Percentiles rank a stretch among this genome's conserved stretches.
phyloP scores from a whole-genome alignment of 2,888 invertebrate species.

The Psococerastis gibbosa region DNA sequence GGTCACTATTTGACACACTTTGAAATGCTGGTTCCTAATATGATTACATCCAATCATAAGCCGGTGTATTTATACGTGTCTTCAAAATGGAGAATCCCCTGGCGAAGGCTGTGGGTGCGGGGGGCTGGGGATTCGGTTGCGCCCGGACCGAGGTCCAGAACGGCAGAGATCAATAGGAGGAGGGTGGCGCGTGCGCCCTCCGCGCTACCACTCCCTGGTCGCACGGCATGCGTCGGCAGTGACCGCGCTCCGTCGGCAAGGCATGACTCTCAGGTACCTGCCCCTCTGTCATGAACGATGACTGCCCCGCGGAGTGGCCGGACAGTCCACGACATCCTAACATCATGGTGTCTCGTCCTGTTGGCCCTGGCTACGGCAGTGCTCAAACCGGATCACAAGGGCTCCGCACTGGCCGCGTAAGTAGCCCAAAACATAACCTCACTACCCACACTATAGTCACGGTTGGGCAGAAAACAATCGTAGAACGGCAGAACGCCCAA shows the following conservation, averaged over 20 bases:
- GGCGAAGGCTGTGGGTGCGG: background rate
- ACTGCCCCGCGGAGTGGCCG: slow-evolving; percentile 4
- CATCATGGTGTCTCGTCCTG: slow-evolving; percentile 8
- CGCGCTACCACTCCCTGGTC: slow-evolving; percentile 7
- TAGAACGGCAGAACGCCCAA: too few relatives aligned
- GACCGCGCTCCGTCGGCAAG: background rate
- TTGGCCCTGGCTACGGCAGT: slow-evolving; percentile 7
- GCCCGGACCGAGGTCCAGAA: background rate
- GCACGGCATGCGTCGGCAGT: slow-evolving; percentile 6
- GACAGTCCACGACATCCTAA: slow-evolving; percentile 2
- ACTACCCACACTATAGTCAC: too few relatives aligned
- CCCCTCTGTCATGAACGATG: background rate
- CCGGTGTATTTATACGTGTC: slow-evolving; percentile 6
- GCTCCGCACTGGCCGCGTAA: slow-evolving; percentile 9
- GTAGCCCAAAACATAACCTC: too few relatives aligned
- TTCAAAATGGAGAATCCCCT: slow-evolving; percentile 1
- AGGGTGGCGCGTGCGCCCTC: slow-evolving; percentile 2
- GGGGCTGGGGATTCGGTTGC: background rate
- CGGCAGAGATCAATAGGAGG: slow-evolving; percentile 8
- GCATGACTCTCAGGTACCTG: background rate
- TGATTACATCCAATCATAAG: slow-evolving; percentile 7
- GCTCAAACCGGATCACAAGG: slow-evolving; percentile 8
- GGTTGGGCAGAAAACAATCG: too few relatives aligned
- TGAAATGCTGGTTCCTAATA: slow-evolving; percentile 4
- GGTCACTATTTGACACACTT: too few relatives aligned